Evolutionary conservation across 2,113 vertebrate species (phyloP), one percentile per base, ranked within the genome.

Genomic region (Dunckerocampus dactyliophorus): DNA sequence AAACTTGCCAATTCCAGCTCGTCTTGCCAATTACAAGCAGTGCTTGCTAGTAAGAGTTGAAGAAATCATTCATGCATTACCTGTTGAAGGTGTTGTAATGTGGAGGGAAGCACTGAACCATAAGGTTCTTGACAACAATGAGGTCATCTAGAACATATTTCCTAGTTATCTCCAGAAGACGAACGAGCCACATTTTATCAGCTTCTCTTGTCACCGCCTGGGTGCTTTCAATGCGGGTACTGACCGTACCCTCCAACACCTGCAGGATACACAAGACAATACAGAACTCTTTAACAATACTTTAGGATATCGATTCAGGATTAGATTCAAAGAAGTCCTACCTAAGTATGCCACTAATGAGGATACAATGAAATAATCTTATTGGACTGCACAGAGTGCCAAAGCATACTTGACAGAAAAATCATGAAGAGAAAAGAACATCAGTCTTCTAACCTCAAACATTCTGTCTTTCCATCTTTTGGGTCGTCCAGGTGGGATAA

Each of bases 161-260:
- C 59, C 97, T 89, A 8, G 93, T 94, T 71, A 98, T 94, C 87
- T 99, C 97, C 12, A 99, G 84, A 34, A 98, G 94, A 16, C 95
- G 93, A 48, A 99, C 96, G 0, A 99, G 91, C 97, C 96, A 99
- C 97, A 99, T 99, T 79, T 96, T 96, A 84, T 98, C 95, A 0
- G 91, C 93, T 67, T 97, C 94, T 48, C 93, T 90, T 0, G 95
- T 98, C 64, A 95, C 94, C 0, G 95, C 85, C 85, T 98, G 97
- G 8, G 93, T 94, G 58, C 95, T 92, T 80, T 99, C 97, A 0
- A 99, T 98, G 56, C 95, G 90, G 0, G 87, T 95, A 66, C 89
- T 91, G 61, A 98, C 94, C 0, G 94, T 99, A 51, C 90, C 89
- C 70, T 97, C 95, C 81, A 98, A 83, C 42, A 95, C 89, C 71